Evolutionary conservation across 2,888 invertebrate genomes (phyloP).

Genomic region (Byasa hedistus): DNA sequence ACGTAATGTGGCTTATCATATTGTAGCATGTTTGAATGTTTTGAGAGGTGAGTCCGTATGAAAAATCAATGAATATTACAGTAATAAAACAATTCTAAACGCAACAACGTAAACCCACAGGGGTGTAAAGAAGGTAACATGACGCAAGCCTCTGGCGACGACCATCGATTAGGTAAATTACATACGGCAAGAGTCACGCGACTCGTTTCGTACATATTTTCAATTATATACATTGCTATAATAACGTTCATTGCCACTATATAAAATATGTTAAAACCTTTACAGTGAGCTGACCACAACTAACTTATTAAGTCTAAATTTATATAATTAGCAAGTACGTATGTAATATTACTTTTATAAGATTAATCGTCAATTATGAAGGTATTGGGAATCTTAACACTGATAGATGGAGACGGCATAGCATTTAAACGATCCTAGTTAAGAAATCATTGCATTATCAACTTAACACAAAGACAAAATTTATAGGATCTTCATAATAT

Average conservation of each 20-base stretch:
- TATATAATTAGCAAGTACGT: background rate
- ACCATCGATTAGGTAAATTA: conserved; percentile 68
- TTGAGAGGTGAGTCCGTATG: conserved; percentile 6
- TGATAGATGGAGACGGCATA: too few species aligned
- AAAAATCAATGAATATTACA: conserved; percentile 9
- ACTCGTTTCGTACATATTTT: conserved; percentile 35
- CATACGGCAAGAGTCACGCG: conserved; percentile 60
- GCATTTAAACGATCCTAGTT: too few species aligned
- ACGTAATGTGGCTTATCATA: background rate
- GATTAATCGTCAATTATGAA: too few species aligned
- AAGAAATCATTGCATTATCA: too few species aligned
- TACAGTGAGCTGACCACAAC: background rate
- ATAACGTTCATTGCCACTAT: background rate
- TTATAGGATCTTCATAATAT: too few species aligned
- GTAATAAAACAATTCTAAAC: conserved; percentile 23
- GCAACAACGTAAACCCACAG: conserved; percentile 44
- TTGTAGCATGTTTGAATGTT: background rate
- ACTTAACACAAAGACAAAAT: too few species aligned
- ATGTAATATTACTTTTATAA: background rate
- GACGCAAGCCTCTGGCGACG: conserved; percentile 60
- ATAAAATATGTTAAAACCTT: background rate
- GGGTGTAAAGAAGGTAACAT: conserved; percentile 58
- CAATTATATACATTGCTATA: background rate
- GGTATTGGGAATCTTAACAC: too few species aligned
- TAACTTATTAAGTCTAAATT: background rate